These are phyloP conservation scores for Nixonia krombeini DNA, from an alignment of 1,140 invertebrate species.

Conservation along the genomic window DNA sequence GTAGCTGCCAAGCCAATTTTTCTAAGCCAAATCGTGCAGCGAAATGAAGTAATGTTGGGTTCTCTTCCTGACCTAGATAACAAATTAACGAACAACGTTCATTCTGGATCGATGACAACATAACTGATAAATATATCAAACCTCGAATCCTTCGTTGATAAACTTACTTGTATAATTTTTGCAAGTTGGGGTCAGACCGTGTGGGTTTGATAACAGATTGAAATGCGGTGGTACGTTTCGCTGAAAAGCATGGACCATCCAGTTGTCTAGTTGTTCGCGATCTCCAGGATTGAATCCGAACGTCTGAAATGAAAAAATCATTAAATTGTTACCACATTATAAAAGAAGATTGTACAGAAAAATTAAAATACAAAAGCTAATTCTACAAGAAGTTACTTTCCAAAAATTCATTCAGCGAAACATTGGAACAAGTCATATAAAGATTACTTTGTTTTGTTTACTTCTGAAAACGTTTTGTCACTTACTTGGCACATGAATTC, in stretches of 20 bases:
- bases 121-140: not conserved
- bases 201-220: conserved; percentile 76
- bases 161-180: conserved; percentile 67
- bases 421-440: not conserved
- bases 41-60: conserved; percentile 90
- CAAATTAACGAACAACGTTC: not conserved
- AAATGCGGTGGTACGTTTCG: conserved; percentile 86
- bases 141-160: no score
- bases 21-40: conserved; percentile 88
- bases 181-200: conserved; percentile 51
- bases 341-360: no score
- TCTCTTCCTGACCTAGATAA: conserved; percentile 80
- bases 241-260: conserved; percentile 84
- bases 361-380: conserved; percentile 3
- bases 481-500: conserved; percentile 90
- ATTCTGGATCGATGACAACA: not conserved
- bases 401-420: no score
- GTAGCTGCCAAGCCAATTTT: conserved; percentile 83
- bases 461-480: no score
- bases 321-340: no score
- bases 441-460: not conserved
- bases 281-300: conserved; percentile 83
- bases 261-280: conserved; percentile 84
- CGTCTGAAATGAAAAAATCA: no score
- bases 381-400: no score